Base-by-base conservation (phyloP, 2,113 vertebrate genomes). In the Patagioenas fasciata region DNA sequence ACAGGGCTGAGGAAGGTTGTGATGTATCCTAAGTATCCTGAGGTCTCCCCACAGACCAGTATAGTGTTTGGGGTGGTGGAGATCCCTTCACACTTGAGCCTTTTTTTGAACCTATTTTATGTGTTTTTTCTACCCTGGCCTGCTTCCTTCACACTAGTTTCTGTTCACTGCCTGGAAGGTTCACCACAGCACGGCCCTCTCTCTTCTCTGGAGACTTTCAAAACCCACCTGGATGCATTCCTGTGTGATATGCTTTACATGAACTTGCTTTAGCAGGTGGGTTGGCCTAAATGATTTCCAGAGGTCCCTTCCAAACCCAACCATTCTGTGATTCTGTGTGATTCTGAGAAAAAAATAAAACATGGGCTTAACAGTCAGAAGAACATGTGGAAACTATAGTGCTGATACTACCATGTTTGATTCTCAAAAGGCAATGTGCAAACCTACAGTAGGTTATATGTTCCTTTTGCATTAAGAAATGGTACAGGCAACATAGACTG, bases 301-400 rank as follows among this genome's bases (percentile, higher is more conserved):
- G 44, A 47, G 8, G 17, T 47, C 44, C 44, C 44, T 47, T 47
- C 44, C 44, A 47, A 19, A 17, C 44, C 44, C 44, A 47, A 47
- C 44, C 44, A 47, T 47, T 47, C 44, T 47, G 44, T 47, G 44
- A 47, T 47, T 47, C 44, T 19, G 44, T 47, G 17, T 47, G 44
- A 47, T 47, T 47, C 44, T 47, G 44, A 10, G 44, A 47, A 6
- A 32, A 85, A 91, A 85, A 48, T 65, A 13, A 70, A 85, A 62
- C 0, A 1, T n/a, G 24, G 7, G 15, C 5, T 64, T 60, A 67
- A 51, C 2, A 70, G 10, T 29, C 57, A 26, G 26, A 72, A 38
- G 10, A 44, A 20, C 4, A 32, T 14, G 5, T 54, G 31, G 13
- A 31, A 75, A 79, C 6, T 15, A 54, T 40, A 69, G 29, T n/a